Evolutionary conservation across 2,888 invertebrate genomes (phyloP).

Genomic region (Dascillus cervinus): DNA sequence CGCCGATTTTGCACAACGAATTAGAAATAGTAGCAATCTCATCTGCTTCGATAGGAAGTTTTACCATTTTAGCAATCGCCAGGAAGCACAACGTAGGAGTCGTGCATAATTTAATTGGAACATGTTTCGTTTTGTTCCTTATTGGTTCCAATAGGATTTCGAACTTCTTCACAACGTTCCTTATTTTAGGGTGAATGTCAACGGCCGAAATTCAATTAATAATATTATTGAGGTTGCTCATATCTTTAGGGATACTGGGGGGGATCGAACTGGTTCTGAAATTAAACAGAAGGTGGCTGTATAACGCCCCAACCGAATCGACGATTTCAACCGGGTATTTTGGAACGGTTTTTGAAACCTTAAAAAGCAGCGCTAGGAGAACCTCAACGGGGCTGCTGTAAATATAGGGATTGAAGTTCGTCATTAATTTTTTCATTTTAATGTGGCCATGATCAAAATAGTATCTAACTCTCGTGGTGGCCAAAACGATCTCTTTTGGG

Average conservation of each 20-base stretch:
- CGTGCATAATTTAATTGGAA: neutral
- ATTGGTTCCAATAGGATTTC: too few relatives aligned
- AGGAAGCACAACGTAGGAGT: neutral
- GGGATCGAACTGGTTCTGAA: neutral
- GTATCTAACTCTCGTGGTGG: neutral
- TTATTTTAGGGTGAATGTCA: too few relatives aligned
- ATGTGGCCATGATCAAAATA: too few relatives aligned
- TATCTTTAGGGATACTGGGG: neutral
- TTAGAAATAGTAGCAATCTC: too few relatives aligned
- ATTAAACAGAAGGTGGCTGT: neutral
- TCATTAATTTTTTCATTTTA: too few relatives aligned
- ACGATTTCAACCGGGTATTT: neutral
- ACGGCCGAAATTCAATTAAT: too few relatives aligned
- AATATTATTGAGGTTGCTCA: neutral
- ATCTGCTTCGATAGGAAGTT: too few relatives aligned
- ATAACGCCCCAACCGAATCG: conserved; percentile 1
- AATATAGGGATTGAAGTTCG: conserved; percentile 3
- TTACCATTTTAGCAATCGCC: too few relatives aligned
- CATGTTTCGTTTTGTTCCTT: neutral
- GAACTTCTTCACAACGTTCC: too few relatives aligned
- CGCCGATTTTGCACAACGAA: too few relatives aligned
- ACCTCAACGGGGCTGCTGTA: neutral
- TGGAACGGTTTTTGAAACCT: neutral
- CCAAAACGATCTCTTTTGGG: conserved; percentile 4
- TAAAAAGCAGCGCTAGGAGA: neutral